Percentiles rank a stretch among this genome's conserved stretches.
phyloP scores from a whole-genome alignment of 2,797 vertebrate species.

The Odontamblyopus lacepedii region DNA sequence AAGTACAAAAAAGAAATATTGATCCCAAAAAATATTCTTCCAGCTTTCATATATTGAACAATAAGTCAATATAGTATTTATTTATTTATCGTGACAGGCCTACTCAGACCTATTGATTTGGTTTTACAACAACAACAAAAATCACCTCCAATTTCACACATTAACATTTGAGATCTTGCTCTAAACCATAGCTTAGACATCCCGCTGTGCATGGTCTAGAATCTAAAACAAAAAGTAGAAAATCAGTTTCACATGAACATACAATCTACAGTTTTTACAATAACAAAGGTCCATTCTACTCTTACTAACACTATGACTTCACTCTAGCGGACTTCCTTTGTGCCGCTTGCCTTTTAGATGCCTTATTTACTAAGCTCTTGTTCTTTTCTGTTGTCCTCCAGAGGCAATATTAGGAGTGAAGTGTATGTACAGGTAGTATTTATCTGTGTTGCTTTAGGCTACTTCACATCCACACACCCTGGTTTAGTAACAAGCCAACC shows the following conservation, averaged over 20 bases:
- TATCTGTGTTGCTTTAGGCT: conserved; percentile 68
- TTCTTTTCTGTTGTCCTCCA: conserved; percentile 67
- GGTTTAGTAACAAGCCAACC: conserved; percentile 47
- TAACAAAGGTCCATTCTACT: conserved; percentile 61
- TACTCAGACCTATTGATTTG: too few species aligned
- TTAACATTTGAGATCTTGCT: not conserved
- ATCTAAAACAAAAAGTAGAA: not conserved
- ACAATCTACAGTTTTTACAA: not conserved
- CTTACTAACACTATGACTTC: conserved; percentile 68
- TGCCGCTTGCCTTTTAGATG: conserved; percentile 80
- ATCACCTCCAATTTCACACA: not conserved
- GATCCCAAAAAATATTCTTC: too few species aligned
- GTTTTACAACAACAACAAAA: not conserved
- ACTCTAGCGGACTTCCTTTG: conserved; percentile 64
- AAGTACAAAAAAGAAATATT: too few species aligned
- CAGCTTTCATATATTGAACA: too few species aligned
- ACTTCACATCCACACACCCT: conserved; percentile 66
- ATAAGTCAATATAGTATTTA: too few species aligned
- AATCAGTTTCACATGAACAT: not conserved
- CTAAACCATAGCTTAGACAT: not conserved
- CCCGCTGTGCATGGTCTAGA: not conserved
- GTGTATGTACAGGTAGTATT: conserved; percentile 78
- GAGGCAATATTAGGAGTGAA: conserved; percentile 70
- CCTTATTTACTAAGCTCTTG: conserved; percentile 81
- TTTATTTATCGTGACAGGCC: too few species aligned